phyloP scores from a whole-genome alignment of 1,140 invertebrate genomes.

The Ganaspis sp. region DNA sequence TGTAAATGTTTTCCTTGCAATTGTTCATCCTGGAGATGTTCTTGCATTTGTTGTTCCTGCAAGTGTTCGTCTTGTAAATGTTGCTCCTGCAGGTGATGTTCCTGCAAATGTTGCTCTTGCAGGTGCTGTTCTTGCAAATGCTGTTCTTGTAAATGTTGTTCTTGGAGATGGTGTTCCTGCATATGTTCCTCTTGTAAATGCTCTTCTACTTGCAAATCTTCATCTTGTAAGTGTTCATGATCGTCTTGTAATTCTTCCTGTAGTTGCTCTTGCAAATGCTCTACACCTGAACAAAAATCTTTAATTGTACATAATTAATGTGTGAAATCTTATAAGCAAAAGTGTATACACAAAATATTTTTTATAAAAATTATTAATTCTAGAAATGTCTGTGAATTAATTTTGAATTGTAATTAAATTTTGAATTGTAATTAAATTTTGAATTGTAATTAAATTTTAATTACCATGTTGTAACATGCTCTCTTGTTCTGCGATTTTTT shows the following conservation, averaged over 20 bases:
- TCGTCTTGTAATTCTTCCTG: conserved; percentile 15
- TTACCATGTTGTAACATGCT: conserved; percentile 19
- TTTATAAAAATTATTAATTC: neutral
- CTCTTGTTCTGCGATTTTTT: conserved; percentile 60
- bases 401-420: too few species aligned
- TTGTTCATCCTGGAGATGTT: conserved; percentile 11
- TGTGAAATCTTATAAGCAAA: neutral
- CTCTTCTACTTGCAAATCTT: conserved; percentile 35
- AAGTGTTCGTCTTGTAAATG: conserved; percentile 33
- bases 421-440: too few species aligned
- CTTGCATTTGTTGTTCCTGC: conserved; percentile 33
- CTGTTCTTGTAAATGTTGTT: conserved; percentile 15
- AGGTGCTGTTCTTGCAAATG: neutral
- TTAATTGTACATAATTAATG: conserved; percentile 28
- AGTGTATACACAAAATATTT: neutral
- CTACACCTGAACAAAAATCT: conserved; percentile 20
- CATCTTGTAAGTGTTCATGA: conserved; percentile 19
- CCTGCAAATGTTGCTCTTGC: conserved; percentile 34
- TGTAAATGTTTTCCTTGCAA: neutral
- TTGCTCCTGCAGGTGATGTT: conserved; percentile 35
- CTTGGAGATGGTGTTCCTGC: conserved; percentile 34
- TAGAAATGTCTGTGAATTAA: too few species aligned
- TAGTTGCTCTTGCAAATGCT: conserved; percentile 3
- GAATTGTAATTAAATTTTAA: neutral
- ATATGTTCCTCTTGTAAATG: conserved; percentile 32